phyloP scores from a whole-genome alignment of 2,888 invertebrate genomes.

The Zonitis immaculata region DNA sequence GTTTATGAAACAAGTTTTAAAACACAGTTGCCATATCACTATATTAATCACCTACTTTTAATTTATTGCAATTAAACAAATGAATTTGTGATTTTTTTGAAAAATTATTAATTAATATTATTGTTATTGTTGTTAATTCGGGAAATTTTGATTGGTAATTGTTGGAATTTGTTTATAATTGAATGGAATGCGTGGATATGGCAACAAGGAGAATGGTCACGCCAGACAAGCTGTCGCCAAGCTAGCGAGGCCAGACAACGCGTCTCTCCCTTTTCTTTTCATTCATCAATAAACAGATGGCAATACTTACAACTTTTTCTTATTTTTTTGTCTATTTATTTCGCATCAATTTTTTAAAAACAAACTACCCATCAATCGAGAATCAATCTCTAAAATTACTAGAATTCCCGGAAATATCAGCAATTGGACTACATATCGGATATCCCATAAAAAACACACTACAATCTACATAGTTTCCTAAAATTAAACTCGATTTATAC shows the following conservation, averaged over 20 bases:
- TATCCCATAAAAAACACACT: too few relatives aligned
- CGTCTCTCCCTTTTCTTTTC: slow-evolving; percentile 56
- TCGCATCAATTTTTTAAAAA: too few relatives aligned
- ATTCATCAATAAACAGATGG: slow-evolving; percentile 30
- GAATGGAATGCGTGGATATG: slow-evolving; percentile 51
- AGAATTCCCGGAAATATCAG: too few relatives aligned
- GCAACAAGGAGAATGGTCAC: slow-evolving; percentile 68
- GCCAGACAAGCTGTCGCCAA: slow-evolving; percentile 95
- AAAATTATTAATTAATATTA: too few relatives aligned
- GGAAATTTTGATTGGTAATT: background rate
- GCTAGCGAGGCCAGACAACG: slow-evolving; percentile 75
- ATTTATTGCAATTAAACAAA: too few relatives aligned
- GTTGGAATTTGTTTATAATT: background rate
- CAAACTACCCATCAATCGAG: too few relatives aligned
- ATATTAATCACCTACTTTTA: slow-evolving; percentile 30
- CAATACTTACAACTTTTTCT: slow-evolving; percentile 10
- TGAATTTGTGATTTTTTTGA: too few relatives aligned
- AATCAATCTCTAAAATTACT: too few relatives aligned
- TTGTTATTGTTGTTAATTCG: background rate
- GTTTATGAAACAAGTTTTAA: slow-evolving; percentile 69
- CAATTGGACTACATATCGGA: too few relatives aligned
- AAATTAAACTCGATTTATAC: too few relatives aligned
- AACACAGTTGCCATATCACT: slow-evolving; percentile 54
- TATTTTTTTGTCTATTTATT: too few relatives aligned
- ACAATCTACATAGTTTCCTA: too few relatives aligned